phyloP scores from a whole-genome alignment of 2,888 invertebrate genomes.

The Clusia tigrina region DNA sequence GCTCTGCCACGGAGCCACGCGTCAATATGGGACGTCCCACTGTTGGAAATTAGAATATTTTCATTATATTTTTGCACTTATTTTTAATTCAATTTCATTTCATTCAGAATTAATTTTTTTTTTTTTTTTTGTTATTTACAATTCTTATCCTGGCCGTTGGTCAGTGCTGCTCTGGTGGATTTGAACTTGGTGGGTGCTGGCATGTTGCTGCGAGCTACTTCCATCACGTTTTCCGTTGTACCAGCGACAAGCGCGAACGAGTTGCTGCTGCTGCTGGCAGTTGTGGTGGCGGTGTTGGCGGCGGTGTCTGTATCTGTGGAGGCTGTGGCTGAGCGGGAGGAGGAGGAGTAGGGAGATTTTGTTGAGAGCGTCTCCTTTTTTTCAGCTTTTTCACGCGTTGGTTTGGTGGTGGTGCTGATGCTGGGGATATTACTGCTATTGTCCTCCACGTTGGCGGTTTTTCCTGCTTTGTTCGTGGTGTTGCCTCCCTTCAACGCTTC shows the following conservation, averaged over 20 bases:
- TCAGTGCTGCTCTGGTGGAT: conserved; percentile 69
- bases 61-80: not conserved
- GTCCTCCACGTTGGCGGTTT: conserved; percentile 4
- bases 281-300: conserved; percentile 31
- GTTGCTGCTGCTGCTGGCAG: conserved; percentile 33
- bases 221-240: conserved; percentile 29
- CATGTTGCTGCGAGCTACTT: conserved; percentile 41
- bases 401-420: conserved; percentile 31
- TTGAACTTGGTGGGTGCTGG: conserved; percentile 65
- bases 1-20: conserved; percentile 88
- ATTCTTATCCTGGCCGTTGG: conserved; percentile 60
- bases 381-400: too few relatives aligned
- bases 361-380: too few relatives aligned
- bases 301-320: conserved; percentile 28
- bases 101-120: conserved; percentile 9
- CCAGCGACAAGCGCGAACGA: conserved; percentile 10
- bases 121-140: conserved; percentile 36
- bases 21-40: conserved; percentile 86
- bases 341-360: too few relatives aligned
- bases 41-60: conserved; percentile 38
- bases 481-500: conserved; percentile 10
- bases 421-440: conserved; percentile 20
- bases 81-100: conserved; percentile 15
- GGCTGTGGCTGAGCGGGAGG: conserved; percentile 23
- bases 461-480: conserved; percentile 36